Conservation (phyloP, 2,797 vertebrate species). For the Notamacropus eugenii region DNA sequence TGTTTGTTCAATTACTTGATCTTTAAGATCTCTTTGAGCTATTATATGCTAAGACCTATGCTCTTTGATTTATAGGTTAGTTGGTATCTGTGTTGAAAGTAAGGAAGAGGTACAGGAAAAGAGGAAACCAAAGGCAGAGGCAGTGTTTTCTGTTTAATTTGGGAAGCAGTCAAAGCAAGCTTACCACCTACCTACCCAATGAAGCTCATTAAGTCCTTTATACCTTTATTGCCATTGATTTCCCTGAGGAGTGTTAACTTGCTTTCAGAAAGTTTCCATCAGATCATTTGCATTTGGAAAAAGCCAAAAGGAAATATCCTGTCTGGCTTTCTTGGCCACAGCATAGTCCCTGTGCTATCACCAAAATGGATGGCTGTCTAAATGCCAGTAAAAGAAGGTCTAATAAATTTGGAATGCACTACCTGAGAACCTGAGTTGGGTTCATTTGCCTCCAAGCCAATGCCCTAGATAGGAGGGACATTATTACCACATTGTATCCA, state of each 20-base stretch:
- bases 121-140: constrained; percentile 2
- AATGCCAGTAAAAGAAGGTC: background rate
- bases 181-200: background rate
- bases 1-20: background rate
- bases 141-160: constrained; percentile 42
- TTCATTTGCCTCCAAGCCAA: background rate
- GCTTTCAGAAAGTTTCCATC: constrained; percentile 9
- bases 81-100: background rate
- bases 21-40: background rate
- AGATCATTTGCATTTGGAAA: background rate
- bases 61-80: background rate
- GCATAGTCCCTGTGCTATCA: background rate
- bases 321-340: background rate
- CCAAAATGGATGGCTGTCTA: background rate
- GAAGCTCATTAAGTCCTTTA: background rate
- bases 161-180: constrained; percentile 28
- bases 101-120: background rate
- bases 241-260: constrained; percentile 16
- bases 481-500: background rate
- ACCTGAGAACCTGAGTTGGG: background rate
- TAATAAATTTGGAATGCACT: background rate
- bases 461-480: background rate
- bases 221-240: background rate
- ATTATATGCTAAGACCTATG: background rate
- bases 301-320: constrained; percentile 4